These are phyloP conservation scores for Drosophila miranda DNA, from an alignment of 1,140 invertebrate species.

Conservation along the genomic window DNA sequence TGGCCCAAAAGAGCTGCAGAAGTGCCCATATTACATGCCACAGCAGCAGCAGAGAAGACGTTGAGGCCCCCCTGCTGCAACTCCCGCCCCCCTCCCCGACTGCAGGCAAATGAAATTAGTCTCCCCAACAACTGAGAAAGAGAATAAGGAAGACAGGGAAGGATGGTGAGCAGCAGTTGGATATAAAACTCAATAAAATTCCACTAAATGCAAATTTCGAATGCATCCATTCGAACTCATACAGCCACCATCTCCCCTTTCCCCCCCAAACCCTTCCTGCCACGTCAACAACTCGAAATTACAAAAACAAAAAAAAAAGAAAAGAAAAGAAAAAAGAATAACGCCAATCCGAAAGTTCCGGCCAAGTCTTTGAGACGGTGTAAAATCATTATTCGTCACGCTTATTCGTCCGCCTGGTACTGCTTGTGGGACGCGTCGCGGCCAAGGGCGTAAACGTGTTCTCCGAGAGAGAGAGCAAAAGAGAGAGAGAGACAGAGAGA, in stretches of 20 bases:
- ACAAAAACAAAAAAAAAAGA: conserved; percentile 18
- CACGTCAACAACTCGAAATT: conserved; percentile 19
- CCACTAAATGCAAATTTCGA: conserved; percentile 48
- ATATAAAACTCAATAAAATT: conserved; percentile 45
- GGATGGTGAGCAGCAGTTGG: conserved; percentile 7
- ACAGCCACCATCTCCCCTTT: neutral
- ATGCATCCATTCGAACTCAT: conserved; percentile 19
- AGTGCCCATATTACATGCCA: conserved; percentile 49
- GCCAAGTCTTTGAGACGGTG: conserved; percentile 28
- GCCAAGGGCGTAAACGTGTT: conserved; percentile 21
- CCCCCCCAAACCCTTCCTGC: neutral
- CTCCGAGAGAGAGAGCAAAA: neutral
- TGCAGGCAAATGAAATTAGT: conserved; percentile 35
- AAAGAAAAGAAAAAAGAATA: conserved; percentile 7
- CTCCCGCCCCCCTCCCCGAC: neutral
- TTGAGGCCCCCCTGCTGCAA: too few species aligned
- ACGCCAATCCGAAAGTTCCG: conserved; percentile 4
- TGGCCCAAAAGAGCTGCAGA: conserved; percentile 53
- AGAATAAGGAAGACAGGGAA: too few species aligned
- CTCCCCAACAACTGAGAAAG: conserved; percentile 12
- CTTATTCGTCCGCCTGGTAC: conserved; percentile 15
- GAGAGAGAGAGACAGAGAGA: neutral
- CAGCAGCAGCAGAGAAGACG: too few species aligned
- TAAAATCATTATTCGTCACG: conserved; percentile 52
- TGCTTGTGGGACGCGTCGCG: conserved; percentile 10